A percentile compares a stretch with the other conserved stretches of the same genome.
phyloP scores from a whole-genome alignment of 2,888 invertebrate species.

The Philereme vetulata region DNA sequence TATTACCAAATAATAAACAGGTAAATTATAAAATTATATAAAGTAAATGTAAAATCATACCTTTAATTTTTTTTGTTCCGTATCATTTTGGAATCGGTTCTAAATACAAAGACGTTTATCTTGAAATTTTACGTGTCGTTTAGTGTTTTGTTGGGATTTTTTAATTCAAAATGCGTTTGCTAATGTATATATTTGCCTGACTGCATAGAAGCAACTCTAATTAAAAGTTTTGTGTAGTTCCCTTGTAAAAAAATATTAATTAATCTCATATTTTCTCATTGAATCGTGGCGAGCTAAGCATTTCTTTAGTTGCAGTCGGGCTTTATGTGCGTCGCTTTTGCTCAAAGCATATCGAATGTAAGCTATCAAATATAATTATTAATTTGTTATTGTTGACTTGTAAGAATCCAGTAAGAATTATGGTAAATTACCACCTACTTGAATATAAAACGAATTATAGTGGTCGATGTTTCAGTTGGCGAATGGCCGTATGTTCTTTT shows the following conservation, averaged over 20 bases:
- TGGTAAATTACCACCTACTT: too few relatives aligned
- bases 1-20: too few relatives aligned
- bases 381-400: not conserved
- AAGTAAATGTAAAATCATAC: too few relatives aligned
- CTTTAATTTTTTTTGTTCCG: too few relatives aligned
- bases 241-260: not conserved
- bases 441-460: too few relatives aligned
- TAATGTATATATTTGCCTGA: not conserved
- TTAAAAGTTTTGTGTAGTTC: not conserved
- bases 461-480: too few relatives aligned
- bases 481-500: too few relatives aligned
- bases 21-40: too few relatives aligned
- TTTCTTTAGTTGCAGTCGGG: not conserved
- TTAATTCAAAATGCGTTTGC: slow-evolving; percentile 4
- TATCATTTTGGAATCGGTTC: too few relatives aligned
- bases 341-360: not conserved
- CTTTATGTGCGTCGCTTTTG: not conserved
- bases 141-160: not conserved
- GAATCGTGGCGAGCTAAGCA: not conserved
- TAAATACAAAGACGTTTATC: too few relatives aligned
- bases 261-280: not conserved
- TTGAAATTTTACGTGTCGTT: too few relatives aligned
- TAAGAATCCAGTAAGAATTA: not conserved
- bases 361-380: not conserved
- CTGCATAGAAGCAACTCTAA: not conserved